Conservation (phyloP, 2,888 invertebrate species). For the Agrochola lota region DNA sequence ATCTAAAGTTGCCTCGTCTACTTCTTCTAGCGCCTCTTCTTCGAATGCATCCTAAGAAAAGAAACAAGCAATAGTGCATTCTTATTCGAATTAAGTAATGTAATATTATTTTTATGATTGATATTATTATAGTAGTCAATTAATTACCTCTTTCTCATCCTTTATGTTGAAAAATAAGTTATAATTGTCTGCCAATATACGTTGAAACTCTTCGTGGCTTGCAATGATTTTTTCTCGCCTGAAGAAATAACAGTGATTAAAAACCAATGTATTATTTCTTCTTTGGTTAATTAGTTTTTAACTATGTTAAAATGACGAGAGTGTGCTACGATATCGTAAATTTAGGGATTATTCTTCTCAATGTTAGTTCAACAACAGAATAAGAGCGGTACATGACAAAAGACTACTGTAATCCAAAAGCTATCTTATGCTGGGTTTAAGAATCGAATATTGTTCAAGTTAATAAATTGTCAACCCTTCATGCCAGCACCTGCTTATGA, state of each 20-base stretch:
- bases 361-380: background rate
- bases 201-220: constrained; percentile 90
- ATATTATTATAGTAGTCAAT: background rate
- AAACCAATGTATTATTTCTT: background rate
- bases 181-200: constrained; percentile 92
- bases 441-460: background rate
- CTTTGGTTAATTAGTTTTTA: background rate
- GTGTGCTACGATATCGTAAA: background rate
- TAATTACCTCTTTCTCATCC: constrained; percentile 84
- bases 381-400: background rate
- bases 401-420: background rate
- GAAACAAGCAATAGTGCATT: background rate
- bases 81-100: background rate
- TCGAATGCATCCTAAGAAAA: constrained; percentile 75
- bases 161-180: constrained; percentile 92
- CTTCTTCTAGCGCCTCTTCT: constrained; percentile 83
- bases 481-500: constrained; percentile 84
- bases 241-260: constrained; percentile 55
- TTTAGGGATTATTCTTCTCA: background rate
- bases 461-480: background rate
- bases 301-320: background rate
- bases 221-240: constrained; percentile 83
- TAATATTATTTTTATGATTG: background rate
- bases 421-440: background rate
- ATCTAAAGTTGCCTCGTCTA: constrained; percentile 83